These are phyloP conservation scores for Andrena minutula DNA, from an alignment of 2,888 invertebrate species.

Conservation along the genomic window DNA sequence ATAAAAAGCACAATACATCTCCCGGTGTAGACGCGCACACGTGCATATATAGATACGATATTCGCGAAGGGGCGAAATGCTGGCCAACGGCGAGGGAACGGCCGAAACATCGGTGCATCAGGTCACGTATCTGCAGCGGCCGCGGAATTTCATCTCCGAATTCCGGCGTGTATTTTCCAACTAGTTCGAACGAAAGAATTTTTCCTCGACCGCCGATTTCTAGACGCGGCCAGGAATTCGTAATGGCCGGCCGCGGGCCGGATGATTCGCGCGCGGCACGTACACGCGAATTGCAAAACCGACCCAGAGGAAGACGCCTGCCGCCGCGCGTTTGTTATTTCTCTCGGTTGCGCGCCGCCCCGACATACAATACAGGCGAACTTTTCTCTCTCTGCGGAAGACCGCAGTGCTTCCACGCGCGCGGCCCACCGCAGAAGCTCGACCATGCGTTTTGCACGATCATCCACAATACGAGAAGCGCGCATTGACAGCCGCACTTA, in stretches of 20 bases:
- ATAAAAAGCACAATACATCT: constrained; percentile 7
- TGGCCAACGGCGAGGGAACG: constrained; percentile 13
- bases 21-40: background rate
- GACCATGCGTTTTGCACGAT: constrained; percentile 59
- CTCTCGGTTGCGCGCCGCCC: constrained; percentile 11
- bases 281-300: constrained; percentile 60
- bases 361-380: constrained; percentile 33
- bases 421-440: constrained; percentile 65
- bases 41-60: background rate
- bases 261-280: constrained; percentile 58
- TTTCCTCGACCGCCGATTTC: constrained; percentile 70
- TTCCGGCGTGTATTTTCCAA: constrained; percentile 69
- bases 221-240: constrained; percentile 63
- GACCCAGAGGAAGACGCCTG: constrained; percentile 33
- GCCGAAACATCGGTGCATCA: constrained; percentile 45
- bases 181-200: constrained; percentile 69
- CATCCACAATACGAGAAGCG: constrained; percentile 27
- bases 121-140: constrained; percentile 52
- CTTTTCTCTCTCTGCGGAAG: constrained; percentile 58
- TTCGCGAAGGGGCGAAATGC: constrained; percentile 1
- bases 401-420: constrained; percentile 63
- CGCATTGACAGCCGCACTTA: constrained; percentile 23
- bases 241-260: constrained; percentile 63
- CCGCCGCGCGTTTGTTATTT: constrained; percentile 34
- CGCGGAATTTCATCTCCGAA: constrained; percentile 71